A percentile compares a stretch with the other conserved stretches of the same genome.
Conservation (phyloP, 2,888 invertebrate genomes). For the Brachylomia viminalis region DNA sequence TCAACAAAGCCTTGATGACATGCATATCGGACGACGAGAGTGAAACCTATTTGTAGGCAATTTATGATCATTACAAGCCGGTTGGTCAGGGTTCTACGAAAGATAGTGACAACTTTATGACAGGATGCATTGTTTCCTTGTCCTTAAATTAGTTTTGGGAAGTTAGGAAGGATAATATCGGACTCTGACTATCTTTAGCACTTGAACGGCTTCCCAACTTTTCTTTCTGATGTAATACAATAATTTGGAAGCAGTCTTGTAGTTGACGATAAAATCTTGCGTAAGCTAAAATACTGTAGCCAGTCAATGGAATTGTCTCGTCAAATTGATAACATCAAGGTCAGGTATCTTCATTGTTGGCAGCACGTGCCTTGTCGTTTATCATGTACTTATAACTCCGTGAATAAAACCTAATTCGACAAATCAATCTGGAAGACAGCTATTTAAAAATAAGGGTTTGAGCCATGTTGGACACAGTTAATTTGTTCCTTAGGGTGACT, state of each 20-base stretch:
- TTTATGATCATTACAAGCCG: background rate
- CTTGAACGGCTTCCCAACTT: background rate
- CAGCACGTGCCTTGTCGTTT: conserved; percentile 15
- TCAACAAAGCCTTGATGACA: conserved; percentile 33
- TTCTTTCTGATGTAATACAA: background rate
- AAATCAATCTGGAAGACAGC: background rate
- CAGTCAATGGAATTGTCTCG: conserved; percentile 12
- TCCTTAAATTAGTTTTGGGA: background rate
- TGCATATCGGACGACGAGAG: background rate
- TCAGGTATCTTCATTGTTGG: conserved; percentile 8
- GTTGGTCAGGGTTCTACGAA: conserved; percentile 1
- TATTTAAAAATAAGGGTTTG: too few species aligned
- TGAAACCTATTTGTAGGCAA: conserved; percentile 1
- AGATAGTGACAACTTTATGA: background rate
- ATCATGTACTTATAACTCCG: background rate
- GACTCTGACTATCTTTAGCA: background rate
- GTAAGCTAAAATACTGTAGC: background rate
- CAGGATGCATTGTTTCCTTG: background rate
- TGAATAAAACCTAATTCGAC: background rate
- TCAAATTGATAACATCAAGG: conserved; percentile 18
- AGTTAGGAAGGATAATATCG: background rate
- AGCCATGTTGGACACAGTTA: too few species aligned
- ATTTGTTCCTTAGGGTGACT: too few species aligned
- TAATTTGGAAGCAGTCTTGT: background rate
- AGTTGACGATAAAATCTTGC: background rate